Conservation (phyloP, 2,113 vertebrate species). For the Myocastor coypus region DNA sequence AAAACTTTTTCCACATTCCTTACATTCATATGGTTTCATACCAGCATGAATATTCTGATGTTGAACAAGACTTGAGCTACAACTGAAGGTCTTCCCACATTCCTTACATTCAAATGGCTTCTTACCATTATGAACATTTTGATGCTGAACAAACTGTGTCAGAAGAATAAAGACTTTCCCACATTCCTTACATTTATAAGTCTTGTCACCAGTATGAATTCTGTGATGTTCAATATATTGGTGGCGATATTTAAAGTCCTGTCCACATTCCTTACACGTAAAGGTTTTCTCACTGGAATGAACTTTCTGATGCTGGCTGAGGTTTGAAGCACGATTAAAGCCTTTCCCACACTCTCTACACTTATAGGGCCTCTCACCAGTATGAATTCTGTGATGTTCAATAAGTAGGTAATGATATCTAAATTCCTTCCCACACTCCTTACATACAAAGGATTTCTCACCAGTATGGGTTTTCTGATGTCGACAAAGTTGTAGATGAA, state of each 20-base stretch:
- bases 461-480: not conserved
- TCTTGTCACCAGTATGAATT: constrained; percentile 22
- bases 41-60: constrained; percentile 65
- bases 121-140: constrained; percentile 70
- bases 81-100: constrained; percentile 49
- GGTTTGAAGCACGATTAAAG: not conserved
- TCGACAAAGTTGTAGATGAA: not conserved
- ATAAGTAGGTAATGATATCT: not conserved
- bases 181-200: constrained; percentile 20
- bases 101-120: constrained; percentile 70
- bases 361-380: not conserved
- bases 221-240: not conserved
- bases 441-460: not conserved
- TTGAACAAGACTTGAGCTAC: not conserved
- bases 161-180: constrained; percentile 44
- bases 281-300: not conserved
- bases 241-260: not conserved
- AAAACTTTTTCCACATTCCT: constrained; percentile 46
- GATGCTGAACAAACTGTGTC: constrained; percentile 63
- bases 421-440: constrained; percentile 4
- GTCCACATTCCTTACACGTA: not conserved
- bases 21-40: constrained; percentile 37
- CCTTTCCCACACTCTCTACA: not conserved
- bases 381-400: not conserved
- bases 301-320: not conserved